Evolutionary conservation across 2,797 vertebrate genomes (phyloP), one percentile per base, ranked within the genome.

Genomic region (Schizopygopsis malacanthus): DNA sequence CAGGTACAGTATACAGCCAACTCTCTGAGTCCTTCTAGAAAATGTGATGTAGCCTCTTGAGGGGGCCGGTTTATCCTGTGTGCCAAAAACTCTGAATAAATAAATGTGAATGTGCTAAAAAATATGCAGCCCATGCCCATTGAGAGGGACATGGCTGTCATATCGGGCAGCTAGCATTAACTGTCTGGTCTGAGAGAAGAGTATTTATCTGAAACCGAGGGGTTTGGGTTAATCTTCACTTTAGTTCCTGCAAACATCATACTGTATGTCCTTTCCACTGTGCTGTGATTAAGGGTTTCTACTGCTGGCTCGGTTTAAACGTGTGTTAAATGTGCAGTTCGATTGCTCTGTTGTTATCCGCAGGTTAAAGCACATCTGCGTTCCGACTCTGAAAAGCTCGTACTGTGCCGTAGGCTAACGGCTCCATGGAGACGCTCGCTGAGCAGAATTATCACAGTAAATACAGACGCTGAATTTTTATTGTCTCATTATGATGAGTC

Each of bases 51-150:
- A 72, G 79, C 52, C 86, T 87, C 88, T 89, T 79, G 11, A 79
- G 87, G 82, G 83, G 73, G 65, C 67, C 12, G 39, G 16, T 84
- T 85, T 76, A 83, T 88, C 83, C 85, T 43, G 72, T 85, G 80
- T 89, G 86, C 84, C 83, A 83, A 87, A 90, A 86, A 83, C 63
- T 78, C 77, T 59, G 83, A 85, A 86, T 86, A 88, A 86, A 89
- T 89, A 83, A 83, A 83, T 73, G 77, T 59, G 54, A 84, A 87
- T 83, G 54, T 6, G 25, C 61, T 84, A 81, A 83, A 83, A 72
- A 85, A 79, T 61, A 83, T 83, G 83, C 86, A 81, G 69, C 39
- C 63, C 69, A 22, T 88, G 69, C 82, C 52, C 70, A 37, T 54
- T 13, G 67, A 75, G 54, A 83, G 59, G 73, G 79, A 67, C 25